Evolutionary conservation across 2,797 vertebrate species (phyloP), one percentile per base, ranked within the genome.

Genomic region (Intellagama lesueurii): DNA sequence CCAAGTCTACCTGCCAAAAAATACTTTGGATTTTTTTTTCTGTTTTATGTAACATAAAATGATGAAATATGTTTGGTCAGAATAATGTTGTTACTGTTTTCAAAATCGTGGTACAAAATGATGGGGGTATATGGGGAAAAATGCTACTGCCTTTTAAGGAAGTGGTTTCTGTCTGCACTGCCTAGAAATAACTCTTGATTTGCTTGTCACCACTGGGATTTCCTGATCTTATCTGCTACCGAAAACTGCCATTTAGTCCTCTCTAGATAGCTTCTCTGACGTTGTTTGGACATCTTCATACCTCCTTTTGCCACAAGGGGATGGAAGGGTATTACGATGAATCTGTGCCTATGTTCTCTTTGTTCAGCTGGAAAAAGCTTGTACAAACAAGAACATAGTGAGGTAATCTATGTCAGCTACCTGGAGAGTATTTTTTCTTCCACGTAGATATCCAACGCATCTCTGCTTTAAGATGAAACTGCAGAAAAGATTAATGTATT

Each of bases 221-320:
- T 85, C n/a, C n/a, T 69, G 73, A 81, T 91, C 32, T 40, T 60
- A 7, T 26, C 64, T 93, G 6, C 86, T 93, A 56, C 83, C 40
- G 89, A 44, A 89, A 52, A 72, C 72, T 83, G 83, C 9, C 28
- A 66, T 91, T 89, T 83, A 91, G 78, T 75, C 26, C 35, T 73
- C 70, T 73, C n/a, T 19, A 17, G 5, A 47, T 32, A 2, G 28
- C 14, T 89, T 14, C 28, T 44, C 30, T 17, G 82, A 47, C 9
- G 16, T 60, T n/a, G 28, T 90, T 30, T 16, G 44, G 64, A 60
- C 2, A 82, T 19, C 78, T 16, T 47, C 89, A 75, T 81, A 81
- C 70, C 28, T 47, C 52, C 35, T 8, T 12, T 66, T 66, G 28
- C 87, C 40, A 47, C 35, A 26, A 47, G 35, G 70, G 7, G 40